Conservation (phyloP, 2,113 vertebrate species). For the Tenebrosternarchus preto region DNA sequence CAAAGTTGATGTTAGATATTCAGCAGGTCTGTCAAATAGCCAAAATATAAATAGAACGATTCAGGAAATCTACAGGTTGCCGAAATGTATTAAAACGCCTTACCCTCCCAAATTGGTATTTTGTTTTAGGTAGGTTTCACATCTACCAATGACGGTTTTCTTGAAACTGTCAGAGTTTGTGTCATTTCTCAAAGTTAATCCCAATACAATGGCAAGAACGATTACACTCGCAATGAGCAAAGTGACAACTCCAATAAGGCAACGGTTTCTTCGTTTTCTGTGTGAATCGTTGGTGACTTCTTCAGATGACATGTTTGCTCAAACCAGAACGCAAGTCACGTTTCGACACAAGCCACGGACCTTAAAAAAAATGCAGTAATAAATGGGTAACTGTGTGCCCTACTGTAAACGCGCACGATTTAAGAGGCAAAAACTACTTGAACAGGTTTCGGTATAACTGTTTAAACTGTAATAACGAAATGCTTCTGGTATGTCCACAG, state of each 20-base stretch:
- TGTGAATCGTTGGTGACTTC: background rate
- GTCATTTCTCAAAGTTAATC: background rate
- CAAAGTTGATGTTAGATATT: too few species aligned
- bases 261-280: background rate
- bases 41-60: background rate
- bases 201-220: background rate
- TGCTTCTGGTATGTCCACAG: too few species aligned
- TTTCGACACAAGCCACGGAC: too few species aligned
- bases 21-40: background rate
- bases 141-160: constrained; percentile 6
- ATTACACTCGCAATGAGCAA: background rate
- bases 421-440: too few species aligned
- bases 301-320: background rate
- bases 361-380: too few species aligned
- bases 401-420: too few species aligned
- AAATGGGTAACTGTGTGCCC: too few species aligned
- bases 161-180: background rate
- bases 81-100: background rate
- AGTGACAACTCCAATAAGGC: background rate
- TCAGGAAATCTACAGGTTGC: too few species aligned
- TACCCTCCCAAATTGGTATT: background rate
- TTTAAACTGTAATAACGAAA: too few species aligned
- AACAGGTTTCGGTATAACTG: too few species aligned
- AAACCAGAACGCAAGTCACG: too few species aligned
- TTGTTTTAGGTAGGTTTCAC: background rate